Evolutionary conservation across 2,113 vertebrate species (phyloP).

Genomic region (Pyrgilauda ruficollis): DNA sequence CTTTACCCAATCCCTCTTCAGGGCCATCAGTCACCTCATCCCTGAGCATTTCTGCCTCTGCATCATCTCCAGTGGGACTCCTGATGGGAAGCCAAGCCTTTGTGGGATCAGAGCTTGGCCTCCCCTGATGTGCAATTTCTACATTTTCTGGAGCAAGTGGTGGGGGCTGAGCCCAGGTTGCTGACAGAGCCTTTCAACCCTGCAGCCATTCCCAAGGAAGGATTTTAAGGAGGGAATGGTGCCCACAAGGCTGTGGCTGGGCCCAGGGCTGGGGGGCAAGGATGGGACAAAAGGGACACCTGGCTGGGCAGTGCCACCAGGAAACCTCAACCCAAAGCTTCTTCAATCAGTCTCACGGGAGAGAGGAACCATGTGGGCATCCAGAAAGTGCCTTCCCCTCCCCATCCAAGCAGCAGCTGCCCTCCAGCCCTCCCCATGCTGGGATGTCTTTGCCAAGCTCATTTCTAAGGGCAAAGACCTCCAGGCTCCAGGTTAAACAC

Average conservation of each 20-base stretch:
- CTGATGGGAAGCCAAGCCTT: not conserved
- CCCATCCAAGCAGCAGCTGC: not conserved
- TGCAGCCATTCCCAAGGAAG: not conserved
- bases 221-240: not conserved
- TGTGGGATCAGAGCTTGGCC: not conserved
- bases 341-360: fast-evolving
- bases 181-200: not conserved
- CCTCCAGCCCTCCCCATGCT: not conserved
- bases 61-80: not conserved
- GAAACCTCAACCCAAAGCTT: not conserved
- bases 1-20: not conserved
- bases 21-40: not conserved
- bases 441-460: not conserved
- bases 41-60: not conserved
- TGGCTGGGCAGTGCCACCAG: not conserved
- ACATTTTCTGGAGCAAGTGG: not conserved
- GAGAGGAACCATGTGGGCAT: not conserved
- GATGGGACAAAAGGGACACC: not conserved
- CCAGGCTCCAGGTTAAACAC: not conserved
- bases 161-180: not conserved
- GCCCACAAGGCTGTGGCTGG: not conserved
- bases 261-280: not conserved
- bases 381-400: not conserved
- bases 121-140: not conserved
- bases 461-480: not conserved